Conservation (phyloP, 2,797 vertebrate species). For the Todus mexicanus region DNA sequence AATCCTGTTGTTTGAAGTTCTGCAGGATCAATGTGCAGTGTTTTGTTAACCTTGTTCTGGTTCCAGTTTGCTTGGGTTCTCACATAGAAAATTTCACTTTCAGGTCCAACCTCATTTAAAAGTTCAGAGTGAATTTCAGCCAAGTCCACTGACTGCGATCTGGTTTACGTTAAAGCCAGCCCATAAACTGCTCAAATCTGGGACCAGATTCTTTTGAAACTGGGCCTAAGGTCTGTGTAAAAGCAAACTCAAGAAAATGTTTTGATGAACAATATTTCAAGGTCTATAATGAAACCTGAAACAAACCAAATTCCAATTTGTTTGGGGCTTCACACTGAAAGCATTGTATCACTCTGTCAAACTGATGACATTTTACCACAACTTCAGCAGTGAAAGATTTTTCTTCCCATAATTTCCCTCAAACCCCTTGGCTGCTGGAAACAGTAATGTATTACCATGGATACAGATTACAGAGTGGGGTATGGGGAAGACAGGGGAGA, state of each 20-base stretch:
- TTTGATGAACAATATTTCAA: constrained; percentile 52
- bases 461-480: constrained; percentile 42
- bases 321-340: constrained; percentile 13
- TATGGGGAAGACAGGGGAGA: neutral
- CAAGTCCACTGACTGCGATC: constrained; percentile 32
- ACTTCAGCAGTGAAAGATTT: constrained; percentile 23
- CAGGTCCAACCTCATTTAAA: constrained; percentile 34
- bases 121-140: constrained; percentile 43
- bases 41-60: neutral
- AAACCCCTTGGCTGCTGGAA: constrained; percentile 12
- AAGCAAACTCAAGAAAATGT: constrained; percentile 36
- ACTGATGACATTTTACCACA: constrained; percentile 40
- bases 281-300: constrained; percentile 43
- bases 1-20: constrained; percentile 37
- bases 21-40: neutral
- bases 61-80: constrained; percentile 7
- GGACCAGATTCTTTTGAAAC: constrained; percentile 25
- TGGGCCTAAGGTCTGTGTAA: constrained; percentile 14
- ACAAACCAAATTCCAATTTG: constrained; percentile 45
- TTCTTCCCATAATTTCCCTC: constrained; percentile 32
- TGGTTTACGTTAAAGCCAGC: constrained; percentile 57
- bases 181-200: constrained; percentile 45
- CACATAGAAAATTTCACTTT: constrained; percentile 50
- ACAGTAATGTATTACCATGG: constrained; percentile 36
- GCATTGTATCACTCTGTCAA: neutral